Evolutionary conservation across 2,113 vertebrate genomes (phyloP).

Genomic region (Hypomesus transpacificus): DNA sequence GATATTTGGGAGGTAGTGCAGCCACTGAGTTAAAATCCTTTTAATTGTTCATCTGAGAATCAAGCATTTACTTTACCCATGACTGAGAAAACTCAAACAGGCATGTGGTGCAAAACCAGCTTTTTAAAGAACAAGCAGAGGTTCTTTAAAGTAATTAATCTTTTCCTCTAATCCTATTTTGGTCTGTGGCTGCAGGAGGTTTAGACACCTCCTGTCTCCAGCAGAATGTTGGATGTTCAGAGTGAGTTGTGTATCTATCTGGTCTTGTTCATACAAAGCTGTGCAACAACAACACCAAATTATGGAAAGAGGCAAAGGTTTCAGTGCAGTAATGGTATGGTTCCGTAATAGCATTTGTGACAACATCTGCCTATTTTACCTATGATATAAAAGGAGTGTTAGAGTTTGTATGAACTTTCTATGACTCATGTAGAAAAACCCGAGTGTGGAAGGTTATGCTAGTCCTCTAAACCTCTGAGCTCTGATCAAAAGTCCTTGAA

Average conservation of each 20-base stretch:
- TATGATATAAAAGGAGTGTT: too few species aligned
- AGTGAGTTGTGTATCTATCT: background rate
- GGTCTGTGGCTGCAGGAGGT: slow-evolving; percentile 15
- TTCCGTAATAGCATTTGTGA: too few species aligned
- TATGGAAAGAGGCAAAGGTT: too few species aligned
- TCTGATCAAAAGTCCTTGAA: background rate
- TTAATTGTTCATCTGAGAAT: slow-evolving; percentile 34
- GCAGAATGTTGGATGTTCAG: background rate
- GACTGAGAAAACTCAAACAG: slow-evolving; percentile 10
- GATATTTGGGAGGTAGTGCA: too few species aligned
- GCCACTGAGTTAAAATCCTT: slow-evolving; percentile 33
- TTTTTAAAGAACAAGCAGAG: slow-evolving; percentile 26
- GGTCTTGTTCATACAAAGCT: too few species aligned
- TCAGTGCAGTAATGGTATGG: too few species aligned
- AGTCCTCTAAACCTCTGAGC: too few species aligned
- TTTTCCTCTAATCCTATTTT: slow-evolving; percentile 23
- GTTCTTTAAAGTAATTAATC: slow-evolving; percentile 19
- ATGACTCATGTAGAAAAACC: too few species aligned
- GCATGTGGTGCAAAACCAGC: slow-evolving; percentile 7
- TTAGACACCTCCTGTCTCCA: background rate
- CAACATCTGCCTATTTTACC: too few species aligned
- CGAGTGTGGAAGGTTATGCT: too few species aligned
- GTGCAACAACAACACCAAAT: too few species aligned
- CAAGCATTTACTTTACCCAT: slow-evolving; percentile 15
- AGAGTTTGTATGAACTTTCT: too few species aligned